Conservation (phyloP, 2,113 vertebrate genomes). For the Ahaetulla prasina region DNA sequence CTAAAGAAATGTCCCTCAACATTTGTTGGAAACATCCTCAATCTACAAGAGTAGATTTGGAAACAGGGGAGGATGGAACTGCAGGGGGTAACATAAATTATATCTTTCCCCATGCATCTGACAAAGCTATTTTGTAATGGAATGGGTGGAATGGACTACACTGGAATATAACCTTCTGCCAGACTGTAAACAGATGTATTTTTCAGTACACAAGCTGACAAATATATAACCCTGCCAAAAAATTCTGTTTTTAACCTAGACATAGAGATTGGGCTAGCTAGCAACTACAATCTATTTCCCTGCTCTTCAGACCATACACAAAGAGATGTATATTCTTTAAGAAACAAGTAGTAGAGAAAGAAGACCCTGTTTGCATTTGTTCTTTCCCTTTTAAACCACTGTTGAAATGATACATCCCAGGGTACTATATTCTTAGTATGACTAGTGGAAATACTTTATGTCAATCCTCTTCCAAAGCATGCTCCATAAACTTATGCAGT, state of each 20-base stretch:
- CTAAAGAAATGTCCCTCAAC: background rate
- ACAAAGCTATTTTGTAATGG: background rate
- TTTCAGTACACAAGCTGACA: background rate
- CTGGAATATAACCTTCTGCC: background rate
- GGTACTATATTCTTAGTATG: background rate
- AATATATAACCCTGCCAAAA: background rate
- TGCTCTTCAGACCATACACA: background rate
- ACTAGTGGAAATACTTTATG: background rate
- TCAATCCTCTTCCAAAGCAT: background rate
- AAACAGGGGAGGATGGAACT: background rate
- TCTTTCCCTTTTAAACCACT: background rate
- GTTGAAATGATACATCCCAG: background rate
- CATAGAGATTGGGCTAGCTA: background rate
- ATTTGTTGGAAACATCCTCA: background rate
- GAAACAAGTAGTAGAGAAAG: background rate
- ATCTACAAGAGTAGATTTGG: background rate
- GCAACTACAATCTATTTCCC: background rate
- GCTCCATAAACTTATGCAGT: rapidly evolving
- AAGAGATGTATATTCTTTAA: background rate
- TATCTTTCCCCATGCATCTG: background rate
- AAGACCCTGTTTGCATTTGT: background rate
- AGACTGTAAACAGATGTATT: background rate
- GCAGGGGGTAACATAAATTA: background rate
- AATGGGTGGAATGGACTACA: background rate
- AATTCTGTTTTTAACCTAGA: background rate